Evolutionary conservation across 1,140 invertebrate genomes (phyloP).

Genomic region (Agraylea sexmaculata): DNA sequence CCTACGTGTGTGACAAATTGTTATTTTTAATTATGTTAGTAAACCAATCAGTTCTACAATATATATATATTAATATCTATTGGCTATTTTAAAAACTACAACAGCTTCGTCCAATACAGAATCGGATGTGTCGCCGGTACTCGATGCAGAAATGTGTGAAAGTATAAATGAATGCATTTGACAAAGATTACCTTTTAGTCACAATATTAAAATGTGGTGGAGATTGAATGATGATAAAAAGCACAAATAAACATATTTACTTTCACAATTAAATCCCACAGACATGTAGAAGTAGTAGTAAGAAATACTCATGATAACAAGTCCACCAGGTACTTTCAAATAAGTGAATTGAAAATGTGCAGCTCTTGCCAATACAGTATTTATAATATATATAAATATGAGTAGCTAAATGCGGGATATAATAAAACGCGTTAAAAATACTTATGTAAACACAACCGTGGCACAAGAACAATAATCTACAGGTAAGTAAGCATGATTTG

Average conservation of each 20-base stretch:
- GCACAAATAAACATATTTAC: conserved; percentile 17
- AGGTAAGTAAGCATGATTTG: conserved; percentile 35
- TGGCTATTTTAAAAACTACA: too few species aligned
- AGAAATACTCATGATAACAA: too few species aligned
- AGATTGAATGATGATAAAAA: conserved; percentile 18
- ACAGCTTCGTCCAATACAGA: conserved; percentile 15
- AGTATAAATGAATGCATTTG: too few species aligned
- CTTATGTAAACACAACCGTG: conserved; percentile 21
- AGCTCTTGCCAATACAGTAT: conserved; percentile 22
- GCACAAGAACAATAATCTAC: conserved; percentile 22
- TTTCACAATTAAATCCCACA: conserved; percentile 18
- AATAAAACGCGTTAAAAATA: conserved; percentile 19
- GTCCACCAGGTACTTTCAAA: conserved; percentile 18
- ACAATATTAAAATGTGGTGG: conserved; percentile 20
- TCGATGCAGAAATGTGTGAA: conserved; percentile 18
- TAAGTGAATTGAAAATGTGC: conserved; percentile 22
- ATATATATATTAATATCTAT: too few species aligned
- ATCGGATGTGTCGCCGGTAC: conserved; percentile 20
- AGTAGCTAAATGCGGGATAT: conserved; percentile 20
- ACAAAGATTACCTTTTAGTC: conserved; percentile 19
- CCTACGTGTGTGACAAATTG: too few species aligned
- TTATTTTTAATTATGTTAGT: too few species aligned
- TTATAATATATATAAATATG: background rate
- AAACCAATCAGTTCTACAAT: too few species aligned
- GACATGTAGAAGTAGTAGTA: too few species aligned